Percentiles rank a stretch among this genome's conserved stretches.
Conservation (phyloP, 2,113 vertebrate genomes). For the Psilopsiagon aurifrons region DNA sequence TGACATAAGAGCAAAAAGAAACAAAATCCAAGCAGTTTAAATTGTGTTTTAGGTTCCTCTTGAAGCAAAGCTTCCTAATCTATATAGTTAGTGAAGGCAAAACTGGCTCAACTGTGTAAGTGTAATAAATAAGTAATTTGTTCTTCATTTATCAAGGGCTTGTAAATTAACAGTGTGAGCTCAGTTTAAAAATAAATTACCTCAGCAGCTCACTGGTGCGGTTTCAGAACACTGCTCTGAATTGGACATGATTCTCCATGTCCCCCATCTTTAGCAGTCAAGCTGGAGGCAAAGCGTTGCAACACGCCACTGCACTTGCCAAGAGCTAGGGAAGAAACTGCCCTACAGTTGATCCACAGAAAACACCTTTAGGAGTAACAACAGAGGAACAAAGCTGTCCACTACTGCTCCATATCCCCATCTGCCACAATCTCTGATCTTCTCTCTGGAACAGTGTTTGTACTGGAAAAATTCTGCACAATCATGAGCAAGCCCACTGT, state of each 20-base stretch:
- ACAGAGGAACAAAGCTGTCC: background rate
- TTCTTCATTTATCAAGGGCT: background rate
- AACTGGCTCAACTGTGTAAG: background rate
- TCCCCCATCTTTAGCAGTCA: background rate
- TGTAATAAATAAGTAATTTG: constrained; percentile 24
- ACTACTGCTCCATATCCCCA: background rate
- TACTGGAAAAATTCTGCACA: background rate
- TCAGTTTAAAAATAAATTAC: constrained; percentile 29
- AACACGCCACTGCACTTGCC: background rate
- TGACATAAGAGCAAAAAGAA: constrained; percentile 37
- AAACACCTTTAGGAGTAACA: background rate
- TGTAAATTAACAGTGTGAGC: constrained; percentile 14
- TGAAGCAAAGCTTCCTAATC: background rate
- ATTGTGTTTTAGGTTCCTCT: background rate
- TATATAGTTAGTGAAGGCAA: background rate
- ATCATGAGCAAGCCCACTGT: accelerated
- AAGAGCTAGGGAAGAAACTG: background rate
- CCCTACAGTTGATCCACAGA: background rate
- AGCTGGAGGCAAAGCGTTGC: background rate
- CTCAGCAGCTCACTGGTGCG: background rate
- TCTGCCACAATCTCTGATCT: background rate
- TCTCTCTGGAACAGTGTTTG: background rate
- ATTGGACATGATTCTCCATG: background rate
- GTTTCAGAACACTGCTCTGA: background rate
- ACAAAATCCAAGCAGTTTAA: constrained; percentile 10